Evolutionary conservation across 64 coral and sea anemone genomes (phyloP).

Genomic region (Pocillopora verrucosa): DNA sequence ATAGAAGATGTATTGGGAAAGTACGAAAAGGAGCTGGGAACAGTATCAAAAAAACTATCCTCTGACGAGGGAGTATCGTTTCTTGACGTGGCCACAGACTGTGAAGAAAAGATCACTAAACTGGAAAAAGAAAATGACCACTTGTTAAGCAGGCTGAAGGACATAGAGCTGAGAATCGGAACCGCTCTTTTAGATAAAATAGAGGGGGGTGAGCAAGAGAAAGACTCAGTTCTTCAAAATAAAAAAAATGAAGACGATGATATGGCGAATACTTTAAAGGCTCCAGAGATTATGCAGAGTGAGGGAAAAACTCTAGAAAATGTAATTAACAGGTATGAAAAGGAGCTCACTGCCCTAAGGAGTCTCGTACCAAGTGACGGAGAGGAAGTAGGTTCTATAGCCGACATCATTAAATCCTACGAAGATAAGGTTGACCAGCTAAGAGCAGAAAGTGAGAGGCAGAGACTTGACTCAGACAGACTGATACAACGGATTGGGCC

Average conservation of each 20-base stretch:
- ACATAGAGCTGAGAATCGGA: constrained; percentile 43
- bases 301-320: constrained; percentile 14
- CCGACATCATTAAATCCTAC: constrained; percentile 30
- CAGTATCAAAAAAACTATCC: background rate
- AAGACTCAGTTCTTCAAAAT: background rate
- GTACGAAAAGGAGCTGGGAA: constrained; percentile 28
- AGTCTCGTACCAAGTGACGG: background rate
- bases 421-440: constrained; percentile 46
- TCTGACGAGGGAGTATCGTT: background rate
- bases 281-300: background rate
- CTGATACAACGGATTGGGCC: constrained; percentile 6
- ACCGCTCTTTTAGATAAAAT: constrained; percentile 16
- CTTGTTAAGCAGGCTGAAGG: background rate
- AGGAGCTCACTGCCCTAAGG: constrained; percentile 9
- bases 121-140: constrained; percentile 9
- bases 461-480: constrained; percentile 15
- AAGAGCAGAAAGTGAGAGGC: constrained; percentile 30
- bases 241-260: background rate
- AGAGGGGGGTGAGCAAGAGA: background rate
- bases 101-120: background rate
- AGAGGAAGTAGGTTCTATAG: constrained; percentile 16
- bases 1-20: background rate
- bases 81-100: background rate
- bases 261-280: background rate
- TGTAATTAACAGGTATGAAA: constrained; percentile 26